Percentiles rank a stretch among this genome's conserved stretches.
Evolutionary conservation across 2,888 invertebrate genomes (phyloP).

Genomic region (Hoplodrina blanda): DNA sequence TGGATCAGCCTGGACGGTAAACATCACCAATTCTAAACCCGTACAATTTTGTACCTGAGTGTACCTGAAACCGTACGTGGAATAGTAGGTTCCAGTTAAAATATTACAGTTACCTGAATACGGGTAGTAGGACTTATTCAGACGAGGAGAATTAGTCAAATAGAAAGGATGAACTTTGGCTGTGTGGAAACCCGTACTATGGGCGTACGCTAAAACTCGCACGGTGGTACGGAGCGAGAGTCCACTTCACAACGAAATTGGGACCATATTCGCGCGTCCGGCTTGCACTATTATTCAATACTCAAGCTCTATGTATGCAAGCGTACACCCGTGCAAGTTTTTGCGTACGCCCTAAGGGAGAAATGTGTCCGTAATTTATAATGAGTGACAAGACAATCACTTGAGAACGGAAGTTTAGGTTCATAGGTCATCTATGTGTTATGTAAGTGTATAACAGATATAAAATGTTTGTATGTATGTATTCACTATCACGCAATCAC

Average conservation of each 20-base stretch:
- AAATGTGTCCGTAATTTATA: constrained; percentile 6
- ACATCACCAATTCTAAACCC: too few species aligned
- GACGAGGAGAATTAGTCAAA: constrained; percentile 71
- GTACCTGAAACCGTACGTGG: constrained; percentile 39
- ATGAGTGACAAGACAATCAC: not conserved
- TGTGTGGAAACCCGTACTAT: constrained; percentile 51
- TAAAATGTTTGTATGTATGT: too few species aligned
- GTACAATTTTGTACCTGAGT: not conserved
- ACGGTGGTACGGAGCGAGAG: too few species aligned
- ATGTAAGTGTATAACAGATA: not conserved
- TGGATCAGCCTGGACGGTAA: too few species aligned
- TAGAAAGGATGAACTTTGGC: constrained; percentile 67
- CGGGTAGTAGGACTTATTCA: constrained; percentile 45
- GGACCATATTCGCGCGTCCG: too few species aligned
- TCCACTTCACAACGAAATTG: too few species aligned
- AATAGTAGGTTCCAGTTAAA: constrained; percentile 42
- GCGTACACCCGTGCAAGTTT: too few species aligned
- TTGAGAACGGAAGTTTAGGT: not conserved
- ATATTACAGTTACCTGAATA: constrained; percentile 59
- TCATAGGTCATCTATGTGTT: not conserved
- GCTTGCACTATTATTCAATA: too few species aligned
- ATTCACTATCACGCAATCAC: too few species aligned
- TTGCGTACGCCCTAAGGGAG: not conserved
- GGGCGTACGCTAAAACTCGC: too few species aligned
- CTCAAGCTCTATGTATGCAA: too few species aligned